Percentiles rank a stretch among this genome's conserved stretches.
Evolutionary conservation across 2,113 vertebrate genomes (phyloP).

Genomic region (Macrotis lagotis): DNA sequence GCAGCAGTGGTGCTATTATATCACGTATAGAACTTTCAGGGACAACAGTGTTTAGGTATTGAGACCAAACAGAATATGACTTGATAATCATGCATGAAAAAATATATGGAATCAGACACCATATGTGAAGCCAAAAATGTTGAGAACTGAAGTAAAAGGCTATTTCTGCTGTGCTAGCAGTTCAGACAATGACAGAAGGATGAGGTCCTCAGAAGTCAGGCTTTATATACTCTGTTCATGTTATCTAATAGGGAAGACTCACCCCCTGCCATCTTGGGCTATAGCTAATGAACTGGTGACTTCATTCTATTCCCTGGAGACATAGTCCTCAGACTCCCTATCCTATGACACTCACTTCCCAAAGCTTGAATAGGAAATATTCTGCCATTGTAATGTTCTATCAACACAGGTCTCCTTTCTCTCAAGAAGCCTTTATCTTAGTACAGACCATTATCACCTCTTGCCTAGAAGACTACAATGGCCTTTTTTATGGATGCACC

Average conservation of each 20-base stretch:
- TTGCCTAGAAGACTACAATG: not conserved
- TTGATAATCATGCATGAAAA: not conserved
- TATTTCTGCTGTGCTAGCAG: not conserved
- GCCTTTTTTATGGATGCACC: not conserved
- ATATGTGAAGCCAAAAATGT: not conserved
- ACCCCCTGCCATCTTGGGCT: not conserved
- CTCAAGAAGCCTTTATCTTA: not conserved
- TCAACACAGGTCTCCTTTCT: not conserved
- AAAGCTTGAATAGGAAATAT: not conserved
- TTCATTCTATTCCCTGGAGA: not conserved
- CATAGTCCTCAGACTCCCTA: not conserved
- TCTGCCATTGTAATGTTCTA: not conserved
- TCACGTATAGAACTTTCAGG: not conserved
- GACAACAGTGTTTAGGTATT: not conserved
- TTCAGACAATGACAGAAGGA: not conserved
- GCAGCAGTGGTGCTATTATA: not conserved
- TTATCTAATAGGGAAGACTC: not conserved
- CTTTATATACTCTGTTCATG: not conserved
- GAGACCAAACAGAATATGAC: not conserved
- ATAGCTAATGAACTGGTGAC: not conserved
- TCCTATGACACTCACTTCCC: not conserved
- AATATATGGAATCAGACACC: not conserved
- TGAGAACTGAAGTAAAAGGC: not conserved
- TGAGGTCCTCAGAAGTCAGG: not conserved
- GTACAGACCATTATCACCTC: not conserved